These are phyloP conservation scores for Antennarius maculatus DNA, from an alignment of 2,797 vertebrate species.

Conservation along the genomic window DNA sequence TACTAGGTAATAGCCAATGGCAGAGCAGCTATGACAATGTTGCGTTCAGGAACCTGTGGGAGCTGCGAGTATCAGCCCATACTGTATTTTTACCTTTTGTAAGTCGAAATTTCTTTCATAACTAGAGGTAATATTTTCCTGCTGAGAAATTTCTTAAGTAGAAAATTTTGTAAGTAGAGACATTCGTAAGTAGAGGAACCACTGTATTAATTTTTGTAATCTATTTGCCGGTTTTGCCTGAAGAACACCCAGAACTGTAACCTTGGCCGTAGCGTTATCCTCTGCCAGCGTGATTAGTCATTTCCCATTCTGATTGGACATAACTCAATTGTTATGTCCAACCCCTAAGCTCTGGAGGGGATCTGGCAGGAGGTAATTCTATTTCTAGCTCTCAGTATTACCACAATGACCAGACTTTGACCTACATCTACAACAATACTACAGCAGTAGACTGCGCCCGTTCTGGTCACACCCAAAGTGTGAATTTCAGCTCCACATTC, in stretches of 20 bases:
- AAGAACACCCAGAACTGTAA: conserved; percentile 18
- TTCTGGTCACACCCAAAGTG: conserved; percentile 14
- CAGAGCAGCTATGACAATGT: too few species aligned
- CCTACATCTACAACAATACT: conserved; percentile 45
- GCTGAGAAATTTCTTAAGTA: too few species aligned
- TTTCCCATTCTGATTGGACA: conserved; percentile 47
- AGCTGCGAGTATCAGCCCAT: too few species aligned
- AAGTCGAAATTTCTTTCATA: too few species aligned
- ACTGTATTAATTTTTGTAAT: background rate
- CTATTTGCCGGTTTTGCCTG: conserved; percentile 9
- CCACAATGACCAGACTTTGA: conserved; percentile 47
- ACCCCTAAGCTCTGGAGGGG: conserved; percentile 47
- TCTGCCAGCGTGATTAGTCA: conserved; percentile 57
- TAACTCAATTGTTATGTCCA: conserved; percentile 75
- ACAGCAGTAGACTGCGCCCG: conserved; percentile 28
- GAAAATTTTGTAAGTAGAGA: too few species aligned
- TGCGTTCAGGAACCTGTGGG: too few species aligned
- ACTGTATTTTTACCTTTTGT: too few species aligned
- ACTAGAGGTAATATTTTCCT: too few species aligned
- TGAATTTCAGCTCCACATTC: conserved; percentile 8
- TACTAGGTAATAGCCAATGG: too few species aligned
- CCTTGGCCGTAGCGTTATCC: conserved; percentile 16
- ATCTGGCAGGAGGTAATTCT: conserved; percentile 67
- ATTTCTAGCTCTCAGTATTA: conserved; percentile 47
- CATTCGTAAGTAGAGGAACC: too few species aligned